A percentile compares a stretch with the other conserved stretches of the same genome.
Evolutionary conservation across 2,888 invertebrate species (phyloP).

Genomic region (Lamellibrachia columna): DNA sequence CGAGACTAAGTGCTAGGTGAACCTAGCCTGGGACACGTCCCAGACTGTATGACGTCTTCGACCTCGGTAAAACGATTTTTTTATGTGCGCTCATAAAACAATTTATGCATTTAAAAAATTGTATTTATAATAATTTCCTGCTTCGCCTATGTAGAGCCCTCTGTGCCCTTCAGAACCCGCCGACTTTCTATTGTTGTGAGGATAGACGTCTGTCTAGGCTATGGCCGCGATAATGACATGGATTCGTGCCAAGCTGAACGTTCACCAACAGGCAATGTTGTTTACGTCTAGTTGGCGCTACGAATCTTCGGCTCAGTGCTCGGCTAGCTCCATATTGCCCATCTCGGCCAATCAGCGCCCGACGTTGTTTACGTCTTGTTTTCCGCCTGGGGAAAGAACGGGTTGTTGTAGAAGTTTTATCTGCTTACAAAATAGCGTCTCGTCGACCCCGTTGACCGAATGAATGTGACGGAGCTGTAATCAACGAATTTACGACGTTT

Average conservation of each 20-base stretch:
- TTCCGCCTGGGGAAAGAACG: constrained; percentile 12
- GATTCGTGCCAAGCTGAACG: constrained; percentile 7
- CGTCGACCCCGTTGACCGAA: not conserved
- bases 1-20: too few relatives aligned
- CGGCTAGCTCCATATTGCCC: not conserved
- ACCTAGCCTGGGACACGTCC: too few relatives aligned
- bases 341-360: constrained; percentile 3
- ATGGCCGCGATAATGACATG: not conserved
- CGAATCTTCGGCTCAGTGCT: not conserved
- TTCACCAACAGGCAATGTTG: constrained; percentile 12
- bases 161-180: not conserved
- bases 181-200: not conserved
- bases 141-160: not conserved
- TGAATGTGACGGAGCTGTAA: constrained; percentile 3
- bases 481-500: not conserved
- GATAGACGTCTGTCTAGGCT: not conserved
- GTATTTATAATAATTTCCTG: not conserved
- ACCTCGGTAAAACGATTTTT: not conserved
- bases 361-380: constrained; percentile 16
- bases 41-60: not conserved
- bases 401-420: constrained; percentile 9
- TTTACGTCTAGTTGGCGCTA: constrained; percentile 12
- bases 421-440: not conserved
- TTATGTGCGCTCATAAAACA: not conserved
- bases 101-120: not conserved